Percentiles rank a stretch among this genome's conserved stretches.
These are phyloP conservation scores for Hiodon alosoides DNA, from an alignment of 2,113 vertebrate species.

Conservation along the genomic window DNA sequence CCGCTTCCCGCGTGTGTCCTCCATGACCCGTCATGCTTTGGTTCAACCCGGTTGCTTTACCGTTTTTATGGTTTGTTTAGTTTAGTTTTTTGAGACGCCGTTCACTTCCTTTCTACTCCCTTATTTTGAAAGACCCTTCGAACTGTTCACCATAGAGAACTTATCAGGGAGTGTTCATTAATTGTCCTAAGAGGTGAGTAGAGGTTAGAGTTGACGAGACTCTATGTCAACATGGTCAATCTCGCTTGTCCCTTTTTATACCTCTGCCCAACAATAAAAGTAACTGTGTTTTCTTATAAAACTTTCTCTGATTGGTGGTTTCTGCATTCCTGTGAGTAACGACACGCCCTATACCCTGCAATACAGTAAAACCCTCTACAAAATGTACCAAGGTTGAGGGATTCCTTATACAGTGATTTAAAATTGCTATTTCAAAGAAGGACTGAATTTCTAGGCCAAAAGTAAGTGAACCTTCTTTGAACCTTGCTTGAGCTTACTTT, in stretches of 20 bases:
- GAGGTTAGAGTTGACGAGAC: background rate
- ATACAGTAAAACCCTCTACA: no score
- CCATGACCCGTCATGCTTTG: background rate
- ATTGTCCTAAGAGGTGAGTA: background rate
- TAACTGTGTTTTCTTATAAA: background rate
- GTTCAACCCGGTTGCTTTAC: slow-evolving; percentile 1
- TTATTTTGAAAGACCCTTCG: slow-evolving; percentile 57
- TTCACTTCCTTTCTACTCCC: slow-evolving; percentile 33
- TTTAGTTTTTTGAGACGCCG: slow-evolving; percentile 14
- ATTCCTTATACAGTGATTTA: slow-evolving; percentile 15
- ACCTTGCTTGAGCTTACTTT: background rate
- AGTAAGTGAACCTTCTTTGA: background rate
- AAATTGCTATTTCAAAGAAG: background rate
- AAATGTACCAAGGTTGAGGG: background rate
- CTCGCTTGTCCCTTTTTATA: no score
- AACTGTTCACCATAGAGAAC: background rate
- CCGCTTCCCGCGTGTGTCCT: background rate
- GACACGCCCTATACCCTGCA: no score
- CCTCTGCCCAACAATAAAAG: no score
- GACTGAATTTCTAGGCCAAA: background rate
- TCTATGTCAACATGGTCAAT: no score
- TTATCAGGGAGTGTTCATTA: background rate
- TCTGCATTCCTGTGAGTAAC: no score
- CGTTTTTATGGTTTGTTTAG: background rate
- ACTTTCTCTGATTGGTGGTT: no score